Percentiles rank a stretch among this genome's conserved stretches.
These are phyloP conservation scores for Tychaedon coryphoeus DNA, from an alignment of 2,113 vertebrate species.

Conservation along the genomic window DNA sequence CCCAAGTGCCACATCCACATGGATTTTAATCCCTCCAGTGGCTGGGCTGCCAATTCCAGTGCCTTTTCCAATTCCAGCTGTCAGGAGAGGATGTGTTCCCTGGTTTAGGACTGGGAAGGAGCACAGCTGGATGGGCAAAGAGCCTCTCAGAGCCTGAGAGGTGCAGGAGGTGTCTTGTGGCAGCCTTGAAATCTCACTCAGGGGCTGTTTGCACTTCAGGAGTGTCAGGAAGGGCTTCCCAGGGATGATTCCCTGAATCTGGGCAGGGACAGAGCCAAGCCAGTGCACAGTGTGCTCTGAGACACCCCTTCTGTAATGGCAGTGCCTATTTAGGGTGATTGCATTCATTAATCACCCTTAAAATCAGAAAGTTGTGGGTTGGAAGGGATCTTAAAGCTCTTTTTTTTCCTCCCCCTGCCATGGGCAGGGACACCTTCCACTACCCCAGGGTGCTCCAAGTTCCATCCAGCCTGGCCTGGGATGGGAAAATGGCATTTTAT, in stretches of 20 bases:
- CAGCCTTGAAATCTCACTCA: accelerated
- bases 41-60: background rate
- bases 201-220: background rate
- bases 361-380: background rate
- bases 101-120: accelerated
- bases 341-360: background rate
- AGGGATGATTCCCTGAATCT: background rate
- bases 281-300: background rate
- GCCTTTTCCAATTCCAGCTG: background rate
- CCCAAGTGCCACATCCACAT: background rate
- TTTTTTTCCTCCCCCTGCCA: background rate
- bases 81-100: too few relatives aligned
- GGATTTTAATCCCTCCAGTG: background rate
- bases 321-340: background rate
- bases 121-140: accelerated
- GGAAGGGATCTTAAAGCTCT: background rate
- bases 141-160: accelerated
- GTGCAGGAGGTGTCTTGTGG: background rate
- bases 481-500: background rate
- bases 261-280: background rate
- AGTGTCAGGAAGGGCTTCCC: background rate
- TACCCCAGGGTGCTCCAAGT: background rate
- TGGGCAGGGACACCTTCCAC: background rate
- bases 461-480: background rate
- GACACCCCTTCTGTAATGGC: background rate